Evolutionary conservation across 2,888 invertebrate genomes (phyloP).

Genomic region (Dryomyza anilis): DNA sequence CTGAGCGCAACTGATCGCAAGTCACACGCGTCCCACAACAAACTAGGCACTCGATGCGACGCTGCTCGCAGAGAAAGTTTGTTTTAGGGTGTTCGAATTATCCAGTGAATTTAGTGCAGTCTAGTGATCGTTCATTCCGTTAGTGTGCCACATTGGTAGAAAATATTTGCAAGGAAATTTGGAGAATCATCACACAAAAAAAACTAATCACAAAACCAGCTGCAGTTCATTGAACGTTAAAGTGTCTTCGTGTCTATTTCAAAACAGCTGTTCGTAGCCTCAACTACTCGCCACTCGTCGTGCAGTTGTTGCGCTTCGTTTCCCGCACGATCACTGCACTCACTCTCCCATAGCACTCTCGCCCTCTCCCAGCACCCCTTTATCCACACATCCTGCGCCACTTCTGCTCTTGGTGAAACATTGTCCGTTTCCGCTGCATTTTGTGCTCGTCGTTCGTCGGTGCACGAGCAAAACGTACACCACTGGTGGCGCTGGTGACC

Average conservation of each 20-base stretch:
- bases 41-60: conserved; percentile 7
- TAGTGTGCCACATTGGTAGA: no score
- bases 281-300: conserved; percentile 13
- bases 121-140: no score
- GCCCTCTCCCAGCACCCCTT: background rate
- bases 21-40: conserved; percentile 1
- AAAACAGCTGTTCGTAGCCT: background rate
- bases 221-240: no score
- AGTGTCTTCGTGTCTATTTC: no score
- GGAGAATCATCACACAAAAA: no score
- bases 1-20: no score
- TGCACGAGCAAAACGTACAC: no score
- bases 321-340: background rate
- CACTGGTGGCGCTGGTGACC: background rate
- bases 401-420: background rate
- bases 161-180: no score
- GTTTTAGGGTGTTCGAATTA: no score
- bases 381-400: background rate
- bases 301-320: background rate
- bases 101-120: no score
- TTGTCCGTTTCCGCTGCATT: conserved; percentile 6
- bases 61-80: conserved; percentile 17
- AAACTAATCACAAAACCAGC: no score
- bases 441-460: background rate
- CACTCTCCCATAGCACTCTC: background rate